phyloP scores from a whole-genome alignment of 2,797 vertebrate genomes.

The Sebastes hubbsi region DNA sequence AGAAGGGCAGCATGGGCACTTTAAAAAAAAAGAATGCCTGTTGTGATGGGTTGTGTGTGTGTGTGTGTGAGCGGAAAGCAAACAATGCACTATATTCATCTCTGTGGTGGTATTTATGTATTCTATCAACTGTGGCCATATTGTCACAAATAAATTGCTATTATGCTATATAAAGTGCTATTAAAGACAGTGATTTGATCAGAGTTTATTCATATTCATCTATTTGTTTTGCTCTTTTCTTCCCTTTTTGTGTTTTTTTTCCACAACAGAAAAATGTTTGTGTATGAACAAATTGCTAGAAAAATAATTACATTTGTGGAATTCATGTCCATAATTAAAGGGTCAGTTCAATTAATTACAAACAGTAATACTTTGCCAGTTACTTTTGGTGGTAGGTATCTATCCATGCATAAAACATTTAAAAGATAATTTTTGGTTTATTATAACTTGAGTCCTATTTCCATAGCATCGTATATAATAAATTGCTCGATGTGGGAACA shows the following conservation, averaged over 20 bases:
- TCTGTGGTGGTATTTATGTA: neutral
- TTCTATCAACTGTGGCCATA: neutral
- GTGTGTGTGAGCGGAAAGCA: conserved; percentile 20
- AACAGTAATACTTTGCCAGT: neutral
- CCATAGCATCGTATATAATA: neutral
- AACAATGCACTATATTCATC: conserved; percentile 15
- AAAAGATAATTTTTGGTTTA: neutral
- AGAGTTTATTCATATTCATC: neutral
- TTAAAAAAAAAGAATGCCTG: conserved; percentile 3
- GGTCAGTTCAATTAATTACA: neutral
- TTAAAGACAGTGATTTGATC: neutral
- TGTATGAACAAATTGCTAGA: neutral
- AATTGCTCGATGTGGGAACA: neutral
- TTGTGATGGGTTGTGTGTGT: conserved; percentile 10
- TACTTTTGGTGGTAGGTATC: neutral
- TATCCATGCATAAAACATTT: neutral
- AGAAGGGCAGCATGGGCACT: conserved; percentile 38
- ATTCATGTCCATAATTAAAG: neutral
- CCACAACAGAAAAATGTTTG: neutral
- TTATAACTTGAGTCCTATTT: neutral
- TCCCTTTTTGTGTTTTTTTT: neutral
- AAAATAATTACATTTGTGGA: neutral
- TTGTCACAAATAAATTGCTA: neutral
- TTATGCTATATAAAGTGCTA: neutral
- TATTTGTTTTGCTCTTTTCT: neutral